A percentile compares a stretch with the other conserved stretches of the same genome.
These are phyloP conservation scores for Blastobasis lacticolella DNA, from an alignment of 2,888 invertebrate genomes.

Conservation along the genomic window DNA sequence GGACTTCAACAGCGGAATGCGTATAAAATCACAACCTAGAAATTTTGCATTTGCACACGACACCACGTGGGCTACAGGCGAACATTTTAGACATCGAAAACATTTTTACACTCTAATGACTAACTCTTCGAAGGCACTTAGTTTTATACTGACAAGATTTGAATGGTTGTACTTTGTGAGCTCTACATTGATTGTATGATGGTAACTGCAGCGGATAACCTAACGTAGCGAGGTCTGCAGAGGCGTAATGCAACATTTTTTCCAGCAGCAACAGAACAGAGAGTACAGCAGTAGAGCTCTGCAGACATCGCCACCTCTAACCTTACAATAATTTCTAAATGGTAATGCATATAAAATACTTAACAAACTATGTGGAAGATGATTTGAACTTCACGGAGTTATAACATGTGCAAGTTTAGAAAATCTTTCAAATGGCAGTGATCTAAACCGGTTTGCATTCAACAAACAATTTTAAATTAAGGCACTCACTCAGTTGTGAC, in stretches of 20 bases:
- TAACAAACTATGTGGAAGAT: slow-evolving; percentile 62
- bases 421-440: slow-evolving; percentile 47
- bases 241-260: slow-evolving; percentile 19
- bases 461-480: slow-evolving; percentile 38
- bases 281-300: neutral
- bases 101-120: slow-evolving; percentile 65
- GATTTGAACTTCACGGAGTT: slow-evolving; percentile 38
- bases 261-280: slow-evolving; percentile 18
- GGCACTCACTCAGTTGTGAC: slow-evolving; percentile 47
- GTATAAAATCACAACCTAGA: slow-evolving; percentile 51
- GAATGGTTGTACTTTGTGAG: slow-evolving; percentile 65
- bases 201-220: slow-evolving; percentile 65
- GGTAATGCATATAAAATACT: slow-evolving; percentile 69
- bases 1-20: neutral
- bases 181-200: slow-evolving; percentile 69
- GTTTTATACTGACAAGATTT: slow-evolving; percentile 66
- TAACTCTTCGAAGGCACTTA: slow-evolving; percentile 71
- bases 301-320: slow-evolving; percentile 37
- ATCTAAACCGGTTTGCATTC: slow-evolving; percentile 12
- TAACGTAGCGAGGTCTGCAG: slow-evolving; percentile 43
- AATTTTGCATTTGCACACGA: slow-evolving; percentile 36
- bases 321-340: slow-evolving; percentile 62
- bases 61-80: slow-evolving; percentile 22
- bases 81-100: slow-evolving; percentile 34
- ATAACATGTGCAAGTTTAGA: slow-evolving; percentile 32